A percentile compares a stretch with the other conserved stretches of the same genome.
Conservation (phyloP, 92 coral and sea anemone species). For the Plumapathes pennacea region DNA sequence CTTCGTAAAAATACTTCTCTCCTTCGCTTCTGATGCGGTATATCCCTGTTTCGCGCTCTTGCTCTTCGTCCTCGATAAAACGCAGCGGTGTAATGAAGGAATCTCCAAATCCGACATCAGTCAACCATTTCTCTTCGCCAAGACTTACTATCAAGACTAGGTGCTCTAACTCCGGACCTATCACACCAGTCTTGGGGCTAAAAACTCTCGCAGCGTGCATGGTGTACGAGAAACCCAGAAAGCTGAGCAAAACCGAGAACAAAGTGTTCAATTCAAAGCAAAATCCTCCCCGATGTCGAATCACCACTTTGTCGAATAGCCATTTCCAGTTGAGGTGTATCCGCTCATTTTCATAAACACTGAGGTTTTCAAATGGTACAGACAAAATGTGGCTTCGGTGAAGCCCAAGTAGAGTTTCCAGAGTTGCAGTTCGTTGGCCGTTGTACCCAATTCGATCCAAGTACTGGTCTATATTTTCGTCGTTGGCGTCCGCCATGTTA, state of each 20-base stretch:
- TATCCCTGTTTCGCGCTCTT: conserved; percentile 21
- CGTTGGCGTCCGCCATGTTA: no score
- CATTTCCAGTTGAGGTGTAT: conserved; percentile 19
- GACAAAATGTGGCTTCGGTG: conserved; percentile 36
- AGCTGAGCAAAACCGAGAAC: conserved; percentile 34
- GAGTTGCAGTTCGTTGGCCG: conserved; percentile 27
- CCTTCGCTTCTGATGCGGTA: conserved; percentile 41
- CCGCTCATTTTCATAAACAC: conserved; percentile 16
- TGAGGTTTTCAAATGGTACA: conserved; percentile 60
- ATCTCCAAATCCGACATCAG: conserved; percentile 56
- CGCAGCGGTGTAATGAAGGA: conserved; percentile 23
- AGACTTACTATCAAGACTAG: conserved; percentile 5
- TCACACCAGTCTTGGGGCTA: neutral
- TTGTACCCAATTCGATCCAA: conserved; percentile 41
- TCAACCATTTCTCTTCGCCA: conserved; percentile 21
- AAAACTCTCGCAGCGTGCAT: conserved; percentile 12
- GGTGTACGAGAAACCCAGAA: conserved; percentile 18
- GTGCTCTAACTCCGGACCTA: conserved; percentile 6
- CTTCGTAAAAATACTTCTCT: conserved; percentile 1
- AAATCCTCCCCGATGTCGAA: conserved; percentile 50
- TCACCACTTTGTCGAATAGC: conserved; percentile 51
- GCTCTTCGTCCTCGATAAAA: conserved; percentile 21
- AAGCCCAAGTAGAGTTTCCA: conserved; percentile 19
- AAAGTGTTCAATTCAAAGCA: conserved; percentile 50
- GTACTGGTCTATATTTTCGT: conserved; percentile 20